phyloP scores from a whole-genome alignment of 2,888 invertebrate genomes.

The Phortica okadai region DNA sequence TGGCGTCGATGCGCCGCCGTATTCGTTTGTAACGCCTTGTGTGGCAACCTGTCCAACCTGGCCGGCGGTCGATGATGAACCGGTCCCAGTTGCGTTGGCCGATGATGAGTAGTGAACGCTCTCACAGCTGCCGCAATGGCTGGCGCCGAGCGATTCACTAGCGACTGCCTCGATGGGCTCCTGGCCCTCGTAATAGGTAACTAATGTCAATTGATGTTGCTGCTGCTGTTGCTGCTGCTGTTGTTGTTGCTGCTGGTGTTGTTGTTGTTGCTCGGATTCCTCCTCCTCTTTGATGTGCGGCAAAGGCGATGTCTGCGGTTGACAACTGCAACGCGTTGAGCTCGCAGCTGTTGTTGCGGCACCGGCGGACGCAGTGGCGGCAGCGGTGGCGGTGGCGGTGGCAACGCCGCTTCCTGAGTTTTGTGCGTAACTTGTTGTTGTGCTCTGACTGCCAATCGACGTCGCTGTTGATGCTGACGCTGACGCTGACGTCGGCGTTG shows the following conservation, averaged over 20 bases:
- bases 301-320: conserved; percentile 83
- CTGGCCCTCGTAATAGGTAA: conserved; percentile 27
- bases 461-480: background rate
- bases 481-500: background rate
- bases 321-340: conserved; percentile 75
- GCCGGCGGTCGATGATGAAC: conserved; percentile 57
- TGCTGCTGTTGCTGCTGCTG: conserved; percentile 68
- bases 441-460: background rate
- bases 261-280: conserved; percentile 79
- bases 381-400: background rate
- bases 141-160: conserved; percentile 43
- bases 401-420: background rate
- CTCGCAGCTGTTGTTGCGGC: conserved; percentile 31
- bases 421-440: background rate
- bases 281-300: conserved; percentile 91
- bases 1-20: conserved; percentile 69
- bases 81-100: conserved; percentile 41
- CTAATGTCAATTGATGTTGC: conserved; percentile 43
- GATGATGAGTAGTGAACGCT: conserved; percentile 66
- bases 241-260: conserved; percentile 77
- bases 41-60: background rate
- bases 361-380: background rate
- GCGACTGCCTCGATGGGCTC: conserved; percentile 33
- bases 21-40: conserved; percentile 31
- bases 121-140: conserved; percentile 72